These are phyloP conservation scores for Micropoecilia bifurca DNA, from an alignment of 2,797 vertebrate genomes.

Conservation along the genomic window DNA sequence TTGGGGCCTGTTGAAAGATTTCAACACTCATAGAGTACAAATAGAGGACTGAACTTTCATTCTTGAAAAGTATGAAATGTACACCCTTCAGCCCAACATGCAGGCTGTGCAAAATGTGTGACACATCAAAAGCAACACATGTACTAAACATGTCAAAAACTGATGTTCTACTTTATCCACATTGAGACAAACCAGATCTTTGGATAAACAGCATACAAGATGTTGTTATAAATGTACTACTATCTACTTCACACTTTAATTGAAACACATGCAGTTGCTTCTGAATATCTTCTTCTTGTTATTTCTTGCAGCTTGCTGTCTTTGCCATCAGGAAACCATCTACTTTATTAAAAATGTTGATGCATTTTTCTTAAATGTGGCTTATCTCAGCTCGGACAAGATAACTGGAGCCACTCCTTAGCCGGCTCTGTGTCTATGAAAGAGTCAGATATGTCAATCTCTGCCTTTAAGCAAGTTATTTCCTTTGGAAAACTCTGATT, in stretches of 20 bases:
- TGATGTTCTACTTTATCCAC: neutral
- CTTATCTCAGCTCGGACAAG: conserved; percentile 45
- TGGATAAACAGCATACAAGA: neutral
- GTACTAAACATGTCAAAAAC: neutral
- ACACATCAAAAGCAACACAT: neutral
- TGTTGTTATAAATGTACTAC: too few relatives aligned
- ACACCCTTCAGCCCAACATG: neutral
- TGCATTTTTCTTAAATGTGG: conserved; percentile 16
- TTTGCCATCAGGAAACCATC: neutral
- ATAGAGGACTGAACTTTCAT: neutral
- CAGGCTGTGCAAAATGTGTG: neutral
- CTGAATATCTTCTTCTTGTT: neutral
- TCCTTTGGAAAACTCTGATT: neutral
- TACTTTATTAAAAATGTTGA: conserved; percentile 22
- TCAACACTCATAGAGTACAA: neutral
- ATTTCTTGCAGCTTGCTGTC: neutral
- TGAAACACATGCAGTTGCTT: neutral
- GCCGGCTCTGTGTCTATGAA: conserved; percentile 54
- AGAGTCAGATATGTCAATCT: conserved; percentile 28
- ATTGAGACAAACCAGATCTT: neutral
- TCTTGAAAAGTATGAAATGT: neutral
- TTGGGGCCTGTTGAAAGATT: neutral
- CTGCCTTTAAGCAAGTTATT: neutral
- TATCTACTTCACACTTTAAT: neutral
- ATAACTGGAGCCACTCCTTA: conserved; percentile 49